Evolutionary conservation across 2,888 invertebrate genomes (phyloP).

Genomic region (Drosophila crucigera): DNA sequence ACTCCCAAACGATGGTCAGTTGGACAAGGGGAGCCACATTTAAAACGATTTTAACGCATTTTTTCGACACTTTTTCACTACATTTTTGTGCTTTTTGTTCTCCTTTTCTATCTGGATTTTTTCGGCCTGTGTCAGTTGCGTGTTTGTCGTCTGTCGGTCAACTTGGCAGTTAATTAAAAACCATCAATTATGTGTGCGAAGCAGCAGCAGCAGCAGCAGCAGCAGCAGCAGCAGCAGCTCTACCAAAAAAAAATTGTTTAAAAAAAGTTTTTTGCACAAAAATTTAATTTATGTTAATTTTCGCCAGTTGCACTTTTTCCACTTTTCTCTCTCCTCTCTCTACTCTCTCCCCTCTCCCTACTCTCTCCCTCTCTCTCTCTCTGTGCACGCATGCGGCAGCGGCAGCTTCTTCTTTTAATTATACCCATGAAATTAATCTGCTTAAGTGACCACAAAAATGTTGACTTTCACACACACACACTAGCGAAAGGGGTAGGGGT

Average conservation of each 20-base stretch:
- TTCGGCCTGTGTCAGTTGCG: slow-evolving; percentile 61
- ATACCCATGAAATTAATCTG: slow-evolving; percentile 79
- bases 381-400: slow-evolving; percentile 40
- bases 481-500: neutral
- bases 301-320: slow-evolving; percentile 35
- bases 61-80: slow-evolving; percentile 8
- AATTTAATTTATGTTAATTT: slow-evolving; percentile 79
- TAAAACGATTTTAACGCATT: slow-evolving; percentile 33
- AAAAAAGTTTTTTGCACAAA: slow-evolving; percentile 37
- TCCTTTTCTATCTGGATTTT: slow-evolving; percentile 8
- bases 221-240: neutral
- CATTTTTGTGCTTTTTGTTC: neutral
- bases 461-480: slow-evolving; percentile 63
- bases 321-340: neutral
- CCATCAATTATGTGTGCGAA: slow-evolving; percentile 74
- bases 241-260: slow-evolving; percentile 12
- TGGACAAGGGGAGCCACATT: slow-evolving; percentile 1
- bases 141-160: slow-evolving; percentile 77
- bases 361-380: neutral
- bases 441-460: slow-evolving; percentile 81
- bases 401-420: slow-evolving; percentile 76
- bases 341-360: neutral
- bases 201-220: slow-evolving; percentile 20
- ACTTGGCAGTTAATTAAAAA: slow-evolving; percentile 79
- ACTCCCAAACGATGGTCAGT: slow-evolving; percentile 10